Evolutionary conservation across 37 sponge, comb jelly and placozoan genomes (phyloP).

Genomic region (Spongilla lacustris): DNA sequence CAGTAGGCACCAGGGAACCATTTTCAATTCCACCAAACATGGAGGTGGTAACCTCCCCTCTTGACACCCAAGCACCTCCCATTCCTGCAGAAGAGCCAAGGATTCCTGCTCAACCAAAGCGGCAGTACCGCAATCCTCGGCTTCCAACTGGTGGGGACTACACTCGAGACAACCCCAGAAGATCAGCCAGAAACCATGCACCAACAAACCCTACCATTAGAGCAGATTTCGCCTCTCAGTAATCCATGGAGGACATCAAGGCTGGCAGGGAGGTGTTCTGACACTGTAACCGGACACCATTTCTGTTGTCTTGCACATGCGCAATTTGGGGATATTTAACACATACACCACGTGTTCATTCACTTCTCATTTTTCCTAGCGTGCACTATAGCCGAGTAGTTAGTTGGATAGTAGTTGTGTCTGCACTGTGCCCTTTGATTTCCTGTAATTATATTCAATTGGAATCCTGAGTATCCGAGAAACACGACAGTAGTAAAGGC

Average conservation of each 20-base stretch:
- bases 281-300: not conserved
- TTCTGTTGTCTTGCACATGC: not conserved
- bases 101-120: not conserved
- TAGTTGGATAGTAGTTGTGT: not conserved
- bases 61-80: not conserved
- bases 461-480: not conserved
- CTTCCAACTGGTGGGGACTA: not conserved
- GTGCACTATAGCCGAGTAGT: not conserved
- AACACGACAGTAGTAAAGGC: not conserved
- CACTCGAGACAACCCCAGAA: not conserved
- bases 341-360: not conserved
- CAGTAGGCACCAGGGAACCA: not conserved
- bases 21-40: not conserved
- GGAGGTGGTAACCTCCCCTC: not conserved
- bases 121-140: not conserved
- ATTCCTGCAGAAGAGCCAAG: not conserved
- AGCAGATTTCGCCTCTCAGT: not conserved
- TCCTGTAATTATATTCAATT: not conserved
- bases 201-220: not conserved
- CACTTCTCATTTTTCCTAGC: not conserved
- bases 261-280: not conserved
- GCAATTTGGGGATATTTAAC: not conserved
- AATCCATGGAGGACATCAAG: not conserved
- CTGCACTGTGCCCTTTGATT: not conserved
- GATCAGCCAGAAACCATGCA: not conserved